phyloP scores from a whole-genome alignment of 2,797 vertebrate species.

The Cottoperca gobio region DNA sequence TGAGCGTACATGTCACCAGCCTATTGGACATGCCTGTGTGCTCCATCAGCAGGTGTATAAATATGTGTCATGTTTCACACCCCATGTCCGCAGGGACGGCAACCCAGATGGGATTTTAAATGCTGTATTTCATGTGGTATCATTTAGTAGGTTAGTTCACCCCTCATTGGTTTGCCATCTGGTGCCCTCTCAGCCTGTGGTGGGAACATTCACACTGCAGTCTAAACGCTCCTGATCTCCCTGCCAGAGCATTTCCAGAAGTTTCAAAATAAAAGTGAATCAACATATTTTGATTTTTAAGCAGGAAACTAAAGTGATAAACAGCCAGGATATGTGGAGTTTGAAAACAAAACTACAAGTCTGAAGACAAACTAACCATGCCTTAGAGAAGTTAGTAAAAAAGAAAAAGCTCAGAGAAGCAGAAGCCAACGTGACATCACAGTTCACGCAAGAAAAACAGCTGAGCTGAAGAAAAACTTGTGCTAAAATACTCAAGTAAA shows the following conservation, averaged over 20 bases:
- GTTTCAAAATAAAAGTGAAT: no score
- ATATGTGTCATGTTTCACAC: constrained; percentile 84
- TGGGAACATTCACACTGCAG: constrained; percentile 63
- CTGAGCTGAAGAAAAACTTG: constrained; percentile 29
- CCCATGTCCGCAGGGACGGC: constrained; percentile 77
- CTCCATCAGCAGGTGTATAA: constrained; percentile 84
- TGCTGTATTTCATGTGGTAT: constrained; percentile 89
- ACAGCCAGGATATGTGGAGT: constrained; percentile 17
- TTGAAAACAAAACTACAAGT: constrained; percentile 33
- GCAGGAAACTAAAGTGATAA: constrained; percentile 2
- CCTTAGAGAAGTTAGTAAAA: constrained; percentile 1
- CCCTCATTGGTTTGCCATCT: constrained; percentile 96
- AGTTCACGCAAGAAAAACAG: constrained; percentile 32
- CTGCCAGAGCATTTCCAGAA: no score
- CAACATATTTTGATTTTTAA: background rate
- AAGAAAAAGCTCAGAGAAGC: background rate
- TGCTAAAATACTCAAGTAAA: constrained; percentile 41
- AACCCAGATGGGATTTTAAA: constrained; percentile 92
- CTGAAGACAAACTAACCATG: constrained; percentile 32
- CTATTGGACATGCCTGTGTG: constrained; percentile 77
- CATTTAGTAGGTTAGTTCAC: constrained; percentile 92
- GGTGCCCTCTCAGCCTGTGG: constrained; percentile 82
- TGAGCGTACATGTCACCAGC: constrained; percentile 74
- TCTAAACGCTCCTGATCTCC: constrained; percentile 52
- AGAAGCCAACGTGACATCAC: constrained; percentile 45